Evolutionary conservation across 2,888 invertebrate species (phyloP), one percentile per base, ranked within the genome.

Genomic region (Tiliacea citrago): DNA sequence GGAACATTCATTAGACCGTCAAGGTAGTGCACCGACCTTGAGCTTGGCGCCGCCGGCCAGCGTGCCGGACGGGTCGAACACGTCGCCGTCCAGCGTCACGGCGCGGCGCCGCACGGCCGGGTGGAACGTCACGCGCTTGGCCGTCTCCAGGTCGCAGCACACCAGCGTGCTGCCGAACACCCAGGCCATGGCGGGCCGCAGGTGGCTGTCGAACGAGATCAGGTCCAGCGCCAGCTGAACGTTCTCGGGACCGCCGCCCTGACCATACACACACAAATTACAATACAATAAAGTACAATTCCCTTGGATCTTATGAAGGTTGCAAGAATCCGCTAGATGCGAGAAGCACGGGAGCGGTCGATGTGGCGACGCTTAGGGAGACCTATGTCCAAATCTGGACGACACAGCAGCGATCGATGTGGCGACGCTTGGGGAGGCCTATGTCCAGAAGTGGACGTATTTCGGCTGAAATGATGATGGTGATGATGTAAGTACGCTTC

Each of bases 61-160:
- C 13, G 98, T 98, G 87, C 99, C 99, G 68, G 98, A 97, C 0
- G 99, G 99, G 95, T 99, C 99, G 85, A 98, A 98, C 53, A 98
- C 97, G 93, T 99, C 99, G 0, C 99, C 99, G 85, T 98, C 99
- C 8, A 99, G 93, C 1, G 99, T 99, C 39, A 99, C 98, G 90
- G 97, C 97, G 81, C 97, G 97, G 55, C 97, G 97, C 86, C 96
- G 95, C 76, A 98, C 97, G 66, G 95, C 93, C 18, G 97, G 97
- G 93, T 99, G 97, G 94, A 98, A 99, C 8, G 98, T 98, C 7
- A 99, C 97, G 93, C 97, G 97, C 92, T 97, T 98, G 47, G 99
- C 99, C 45, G 97, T 96, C 58, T 98, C 97, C 95, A 99, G 97
- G 92, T 98, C 98, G 72, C 97, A 97, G 91, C 99, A 99, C 79